Conservation (phyloP, 2,888 invertebrate species). For the Lycia hirtaria region DNA sequence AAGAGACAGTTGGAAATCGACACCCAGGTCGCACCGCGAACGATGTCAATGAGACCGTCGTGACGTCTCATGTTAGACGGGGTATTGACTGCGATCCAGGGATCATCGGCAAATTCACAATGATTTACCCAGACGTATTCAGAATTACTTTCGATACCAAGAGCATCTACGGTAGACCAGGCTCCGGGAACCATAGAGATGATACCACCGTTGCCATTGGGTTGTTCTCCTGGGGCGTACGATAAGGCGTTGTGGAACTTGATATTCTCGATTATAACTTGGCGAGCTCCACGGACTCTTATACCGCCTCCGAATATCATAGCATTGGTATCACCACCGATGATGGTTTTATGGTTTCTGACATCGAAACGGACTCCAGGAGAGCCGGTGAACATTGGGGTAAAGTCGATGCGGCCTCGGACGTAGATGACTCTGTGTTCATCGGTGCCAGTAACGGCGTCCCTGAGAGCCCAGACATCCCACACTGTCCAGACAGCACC, state of each 20-base stretch:
- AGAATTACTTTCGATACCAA: constrained; percentile 21
- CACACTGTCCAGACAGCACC: constrained; percentile 28
- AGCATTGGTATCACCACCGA: constrained; percentile 21
- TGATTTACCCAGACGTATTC: no score
- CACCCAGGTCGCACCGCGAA: no score
- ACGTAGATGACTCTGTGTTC: constrained; percentile 15
- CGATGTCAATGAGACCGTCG: no score
- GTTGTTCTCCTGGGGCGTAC: constrained; percentile 21
- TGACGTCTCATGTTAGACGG: no score
- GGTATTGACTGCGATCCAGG: no score
- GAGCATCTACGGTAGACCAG: constrained; percentile 14
- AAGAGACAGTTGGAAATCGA: no score
- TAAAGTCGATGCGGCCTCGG: constrained; percentile 21
- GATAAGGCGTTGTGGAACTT: constrained; percentile 23
- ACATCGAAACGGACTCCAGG: constrained; percentile 23
- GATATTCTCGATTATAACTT: constrained; percentile 22
- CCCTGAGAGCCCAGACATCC: constrained; percentile 25
- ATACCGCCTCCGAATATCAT: constrained; percentile 24
- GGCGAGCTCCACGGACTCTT: background rate
- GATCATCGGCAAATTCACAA: no score
- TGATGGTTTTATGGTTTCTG: constrained; percentile 13
- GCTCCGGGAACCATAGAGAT: constrained; percentile 3
- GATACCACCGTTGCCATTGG: constrained; percentile 21
- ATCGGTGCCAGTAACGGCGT: constrained; percentile 8
- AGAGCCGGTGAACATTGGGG: constrained; percentile 21